A percentile compares a stretch with the other conserved stretches of the same genome.
phyloP scores from a whole-genome alignment of 2,797 vertebrate species.

The Discoglossus pictus region DNA sequence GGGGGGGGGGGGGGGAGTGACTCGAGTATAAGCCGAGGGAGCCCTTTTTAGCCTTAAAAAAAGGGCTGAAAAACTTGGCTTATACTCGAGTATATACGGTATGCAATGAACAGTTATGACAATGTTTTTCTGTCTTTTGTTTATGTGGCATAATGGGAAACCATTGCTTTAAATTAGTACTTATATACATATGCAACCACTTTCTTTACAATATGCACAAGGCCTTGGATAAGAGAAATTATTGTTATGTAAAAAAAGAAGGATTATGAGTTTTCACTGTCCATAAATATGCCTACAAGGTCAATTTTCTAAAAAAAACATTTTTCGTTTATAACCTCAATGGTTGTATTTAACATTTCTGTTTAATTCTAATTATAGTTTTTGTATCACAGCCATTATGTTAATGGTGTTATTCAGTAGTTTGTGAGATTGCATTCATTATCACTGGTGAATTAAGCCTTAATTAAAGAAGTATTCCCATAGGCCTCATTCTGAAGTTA shows the following conservation, averaged over 20 bases:
- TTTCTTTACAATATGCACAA: conserved; percentile 11
- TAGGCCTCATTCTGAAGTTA: conserved; percentile 79
- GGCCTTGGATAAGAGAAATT: conserved; percentile 1
- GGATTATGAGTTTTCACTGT: conserved; percentile 30
- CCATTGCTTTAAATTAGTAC: too few species aligned
- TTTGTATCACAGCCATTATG: conserved; percentile 81
- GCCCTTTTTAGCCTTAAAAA: too few species aligned
- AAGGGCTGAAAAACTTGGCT: too few species aligned
- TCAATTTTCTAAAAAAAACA: conserved; percentile 66
- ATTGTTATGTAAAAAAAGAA: conserved; percentile 3
- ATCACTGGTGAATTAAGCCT: conserved; percentile 84
- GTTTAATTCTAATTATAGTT: conserved; percentile 82
- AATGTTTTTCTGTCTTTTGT: too few species aligned
- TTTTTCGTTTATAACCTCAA: conserved; percentile 71
- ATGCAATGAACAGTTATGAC: too few species aligned
- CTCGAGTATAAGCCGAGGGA: too few species aligned
- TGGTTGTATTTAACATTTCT: conserved; percentile 80
- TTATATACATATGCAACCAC: too few species aligned
- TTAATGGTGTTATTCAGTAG: conserved; percentile 80
- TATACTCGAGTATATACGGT: too few species aligned
- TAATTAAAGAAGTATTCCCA: conserved; percentile 83
- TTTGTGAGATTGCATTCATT: conserved; percentile 85
- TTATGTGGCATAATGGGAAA: too few species aligned
- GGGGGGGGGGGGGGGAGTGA: too few species aligned
- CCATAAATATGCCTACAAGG: conserved; percentile 56